Conservation (phyloP, 2,888 invertebrate genomes). For the Pteria penguin region DNA sequence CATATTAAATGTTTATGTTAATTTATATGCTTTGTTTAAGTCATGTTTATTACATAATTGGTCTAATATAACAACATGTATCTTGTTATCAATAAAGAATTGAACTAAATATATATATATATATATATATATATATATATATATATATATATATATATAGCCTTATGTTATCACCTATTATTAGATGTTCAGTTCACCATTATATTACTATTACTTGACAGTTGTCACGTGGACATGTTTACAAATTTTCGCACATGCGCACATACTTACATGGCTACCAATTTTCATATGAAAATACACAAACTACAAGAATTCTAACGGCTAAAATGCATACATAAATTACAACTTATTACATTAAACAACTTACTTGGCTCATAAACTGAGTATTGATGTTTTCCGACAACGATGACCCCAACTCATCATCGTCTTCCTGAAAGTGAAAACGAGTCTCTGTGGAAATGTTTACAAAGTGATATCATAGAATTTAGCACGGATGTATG, state of each 20-base stretch:
- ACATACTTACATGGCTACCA: constrained; percentile 12
- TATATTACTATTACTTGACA: no score
- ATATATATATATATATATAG: no score
- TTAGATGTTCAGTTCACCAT: no score
- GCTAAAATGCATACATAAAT: not conserved
- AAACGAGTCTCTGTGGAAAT: constrained; percentile 20
- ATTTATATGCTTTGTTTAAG: no score
- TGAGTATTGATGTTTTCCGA: constrained; percentile 55
- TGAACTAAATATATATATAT: no score
- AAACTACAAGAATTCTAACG: not conserved
- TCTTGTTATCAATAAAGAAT: no score
- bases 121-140: no score
- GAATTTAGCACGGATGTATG: not conserved
- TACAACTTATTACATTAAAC: no score
- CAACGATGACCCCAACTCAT: constrained; percentile 52
- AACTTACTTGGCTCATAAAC: constrained; percentile 69
- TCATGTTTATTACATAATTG: no score
- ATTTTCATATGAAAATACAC: not conserved
- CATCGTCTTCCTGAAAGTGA: constrained; percentile 60
- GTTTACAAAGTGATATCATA: not conserved
- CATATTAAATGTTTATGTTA: no score
- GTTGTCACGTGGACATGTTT: constrained; percentile 5
- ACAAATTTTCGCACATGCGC: not conserved
- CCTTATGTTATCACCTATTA: no score
- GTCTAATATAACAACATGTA: no score